phyloP scores from a whole-genome alignment of 2,888 invertebrate genomes.

The Syritta pipiens region DNA sequence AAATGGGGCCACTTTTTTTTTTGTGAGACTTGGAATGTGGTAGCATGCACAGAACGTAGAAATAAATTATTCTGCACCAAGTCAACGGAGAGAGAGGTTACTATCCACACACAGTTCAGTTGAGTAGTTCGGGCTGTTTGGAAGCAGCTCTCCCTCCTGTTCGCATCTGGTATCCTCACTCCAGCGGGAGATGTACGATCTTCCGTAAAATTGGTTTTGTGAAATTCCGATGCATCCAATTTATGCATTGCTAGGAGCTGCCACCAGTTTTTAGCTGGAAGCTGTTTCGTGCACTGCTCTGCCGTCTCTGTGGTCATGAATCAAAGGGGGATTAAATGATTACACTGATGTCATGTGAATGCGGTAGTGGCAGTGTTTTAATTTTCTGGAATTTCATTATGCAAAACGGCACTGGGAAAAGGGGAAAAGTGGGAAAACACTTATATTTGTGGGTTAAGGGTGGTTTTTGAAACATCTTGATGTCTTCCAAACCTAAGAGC shows the following conservation, averaged over 20 bases:
- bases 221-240: conserved; percentile 26
- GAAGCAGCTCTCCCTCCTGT: conserved; percentile 17
- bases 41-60: conserved; percentile 53
- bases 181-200: conserved; percentile 5
- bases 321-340: conserved; percentile 50
- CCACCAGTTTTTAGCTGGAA: conserved; percentile 52
- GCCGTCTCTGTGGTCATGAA: conserved; percentile 2
- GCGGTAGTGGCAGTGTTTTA: conserved; percentile 13
- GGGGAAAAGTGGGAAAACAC: not conserved
- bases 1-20: conserved; percentile 55
- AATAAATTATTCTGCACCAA: conserved; percentile 48
- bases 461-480: too few relatives aligned
- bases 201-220: conserved; percentile 13
- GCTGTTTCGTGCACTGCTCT: conserved; percentile 2
- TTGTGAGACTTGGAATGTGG: conserved; percentile 57
- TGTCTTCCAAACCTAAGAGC: too few relatives aligned
- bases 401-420: not conserved
- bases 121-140: not conserved
- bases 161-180: not conserved
- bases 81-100: conserved; percentile 10
- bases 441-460: not conserved
- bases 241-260: conserved; percentile 9
- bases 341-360: conserved; percentile 21
- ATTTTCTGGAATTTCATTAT: conserved; percentile 25
- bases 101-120: conserved; percentile 1